Evolutionary conservation across 2,797 vertebrate genomes (phyloP).

Genomic region (Loris lydekkerianus): DNA sequence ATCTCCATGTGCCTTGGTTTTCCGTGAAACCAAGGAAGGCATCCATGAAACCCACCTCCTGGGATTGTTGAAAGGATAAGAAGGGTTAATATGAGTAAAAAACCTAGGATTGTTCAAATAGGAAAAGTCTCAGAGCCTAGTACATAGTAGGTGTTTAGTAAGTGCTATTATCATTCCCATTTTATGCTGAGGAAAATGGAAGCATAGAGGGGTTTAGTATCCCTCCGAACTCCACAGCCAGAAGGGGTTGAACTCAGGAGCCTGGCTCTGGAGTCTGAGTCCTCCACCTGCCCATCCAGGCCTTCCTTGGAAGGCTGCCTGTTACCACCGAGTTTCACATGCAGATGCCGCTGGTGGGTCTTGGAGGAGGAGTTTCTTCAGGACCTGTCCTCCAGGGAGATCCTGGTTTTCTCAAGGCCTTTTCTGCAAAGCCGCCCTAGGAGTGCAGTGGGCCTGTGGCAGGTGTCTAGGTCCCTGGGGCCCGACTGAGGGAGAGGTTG

Average conservation of each 20-base stretch:
- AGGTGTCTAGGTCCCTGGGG: background rate
- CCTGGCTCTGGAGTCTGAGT: background rate
- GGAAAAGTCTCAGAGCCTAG: background rate
- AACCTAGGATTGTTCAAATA: background rate
- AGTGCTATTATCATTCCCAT: background rate
- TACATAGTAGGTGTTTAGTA: background rate
- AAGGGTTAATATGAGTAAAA: background rate
- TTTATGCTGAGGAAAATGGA: background rate
- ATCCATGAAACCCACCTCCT: background rate
- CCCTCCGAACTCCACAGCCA: background rate
- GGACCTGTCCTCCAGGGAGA: background rate
- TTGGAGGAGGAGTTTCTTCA: background rate
- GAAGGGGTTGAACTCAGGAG: background rate
- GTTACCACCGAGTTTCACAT: background rate
- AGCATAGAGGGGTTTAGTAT: background rate
- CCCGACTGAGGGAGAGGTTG: background rate
- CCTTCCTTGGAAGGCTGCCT: background rate
- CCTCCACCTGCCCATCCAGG: background rate
- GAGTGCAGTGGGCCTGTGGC: too few relatives aligned
- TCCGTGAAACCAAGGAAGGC: background rate
- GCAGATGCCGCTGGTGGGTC: background rate
- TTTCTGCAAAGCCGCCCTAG: background rate
- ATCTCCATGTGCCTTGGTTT: background rate
- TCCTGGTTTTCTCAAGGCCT: background rate
- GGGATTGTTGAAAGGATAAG: background rate